Base-by-base conservation (phyloP, 2,113 vertebrate species). In the Embiotoca jacksoni region DNA sequence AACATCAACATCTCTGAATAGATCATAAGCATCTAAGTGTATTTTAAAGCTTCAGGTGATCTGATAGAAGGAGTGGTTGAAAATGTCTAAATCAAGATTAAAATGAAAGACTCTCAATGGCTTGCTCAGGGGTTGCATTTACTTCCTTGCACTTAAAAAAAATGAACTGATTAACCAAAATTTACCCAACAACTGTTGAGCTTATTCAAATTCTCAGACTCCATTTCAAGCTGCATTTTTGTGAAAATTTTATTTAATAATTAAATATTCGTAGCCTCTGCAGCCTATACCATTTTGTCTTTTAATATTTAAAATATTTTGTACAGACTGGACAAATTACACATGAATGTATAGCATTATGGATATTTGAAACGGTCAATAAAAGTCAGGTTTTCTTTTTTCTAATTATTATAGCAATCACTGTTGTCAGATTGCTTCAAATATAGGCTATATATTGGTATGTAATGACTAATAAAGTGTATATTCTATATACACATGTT, bases 291-390 rank as follows among this genome's bases (percentile, higher is more conserved):
- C 36, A 7, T 46, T 3, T 31, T 61, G 11, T 57, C 23, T 72
- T 56, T 49, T 61, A 50, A 56, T 32, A 1, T 49, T 10, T 30
- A 39, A 8, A 49, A 49, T 33, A 46, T 63, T 8, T 61, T 72
- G 54, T 72, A 70, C 16, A 70, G 60, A 70, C 6, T 47, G 30
- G 30, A 58, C 15, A 32, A 55, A 60, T 67, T 36, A 59, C 16
- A 32, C 10, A 44, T 49, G 30, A 68, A 64, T 68, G 16, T 63
- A 73, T 13, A 72, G 30, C 3, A 50, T 73, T 65, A 60, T 8
- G 47, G 35, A 72, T 54, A 33, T 58, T 32, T 78, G 11, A 56
- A 71, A 49, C 9, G 13, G 5, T 69, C 9, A 82, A 82, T 82
- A 77, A 80, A 78, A 62, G 16, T 6, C 0, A 9, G 41, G 13